phyloP scores from a whole-genome alignment of 2,797 vertebrate genomes.

The Hapalemur alaotrensis region DNA sequence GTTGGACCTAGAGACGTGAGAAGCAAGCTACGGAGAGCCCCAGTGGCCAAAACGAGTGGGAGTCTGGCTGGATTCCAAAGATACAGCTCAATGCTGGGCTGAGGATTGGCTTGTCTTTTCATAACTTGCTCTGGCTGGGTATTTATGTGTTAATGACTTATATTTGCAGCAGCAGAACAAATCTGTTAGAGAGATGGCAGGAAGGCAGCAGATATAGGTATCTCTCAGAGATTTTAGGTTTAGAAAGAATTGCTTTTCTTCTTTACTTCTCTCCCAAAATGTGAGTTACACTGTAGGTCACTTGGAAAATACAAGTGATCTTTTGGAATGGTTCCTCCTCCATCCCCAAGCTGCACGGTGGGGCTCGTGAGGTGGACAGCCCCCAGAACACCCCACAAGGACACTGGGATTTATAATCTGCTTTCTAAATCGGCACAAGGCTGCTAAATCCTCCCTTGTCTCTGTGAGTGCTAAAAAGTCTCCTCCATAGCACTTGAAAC shows the following conservation, averaged over 20 bases:
- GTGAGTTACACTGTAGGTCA: background rate
- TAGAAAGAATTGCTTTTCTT: background rate
- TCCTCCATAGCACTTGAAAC: background rate
- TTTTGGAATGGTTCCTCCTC: background rate
- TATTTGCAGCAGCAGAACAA: background rate
- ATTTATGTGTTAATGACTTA: background rate
- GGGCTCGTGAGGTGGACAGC: background rate
- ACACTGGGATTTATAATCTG: background rate
- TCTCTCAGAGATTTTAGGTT: background rate
- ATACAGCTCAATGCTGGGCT: background rate
- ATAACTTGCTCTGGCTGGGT: background rate
- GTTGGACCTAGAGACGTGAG: background rate
- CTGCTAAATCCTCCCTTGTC: background rate
- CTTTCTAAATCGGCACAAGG: background rate
- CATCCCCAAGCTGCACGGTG: too few species aligned
- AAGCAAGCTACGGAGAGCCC: background rate
- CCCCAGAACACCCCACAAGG: too few species aligned
- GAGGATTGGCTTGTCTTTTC: background rate
- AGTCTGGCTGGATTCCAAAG: background rate
- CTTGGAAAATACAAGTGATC: background rate
- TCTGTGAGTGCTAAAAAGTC: background rate
- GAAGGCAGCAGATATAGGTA: background rate
- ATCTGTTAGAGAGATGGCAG: background rate
- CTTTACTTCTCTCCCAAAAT: background rate
- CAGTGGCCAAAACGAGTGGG: background rate